Base-by-base conservation (phyloP, 2,888 invertebrate genomes). In the Aphodius granarius region DNA sequence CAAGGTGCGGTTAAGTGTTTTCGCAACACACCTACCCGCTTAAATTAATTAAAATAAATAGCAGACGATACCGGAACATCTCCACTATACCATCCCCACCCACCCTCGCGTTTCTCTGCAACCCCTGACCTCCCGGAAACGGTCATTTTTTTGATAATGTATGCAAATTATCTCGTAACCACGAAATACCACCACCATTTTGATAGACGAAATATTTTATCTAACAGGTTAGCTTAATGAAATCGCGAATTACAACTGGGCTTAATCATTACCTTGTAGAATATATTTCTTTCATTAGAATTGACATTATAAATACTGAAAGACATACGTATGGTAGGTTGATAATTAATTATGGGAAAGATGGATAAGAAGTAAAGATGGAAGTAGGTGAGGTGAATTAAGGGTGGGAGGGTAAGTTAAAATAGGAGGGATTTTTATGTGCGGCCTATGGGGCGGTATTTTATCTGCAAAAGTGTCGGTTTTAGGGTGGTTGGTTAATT, bases 1-100 rank as follows among this genome's bases (percentile, higher is more conserved):
- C 23, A 73, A 66, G 73, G 73, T 73, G 73, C 66, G 73, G 73
- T 73, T 73, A 73, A 65, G 73, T 68, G 68, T 68, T 68, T 68
- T 22, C 68, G 68, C 22, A 20, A 21, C 22, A 68, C 68, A 68
- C 68, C 68, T 68, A 68, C 20, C 13, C 68, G 68, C 21, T 68
- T 68, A 68, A 68, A 68, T 68, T 68, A 68, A 68, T 68, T 68
- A 68, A 68, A 68, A 68, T 68, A 68, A 68, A 68, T 68, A 68
- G 22, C 21, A 5, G 19, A 9, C 22, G 68, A 68, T 22, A 68
- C 20, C 21, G 20, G 43, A 43, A 43, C 43, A 43, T 43, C 43
- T 43, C 43, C 43, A 43, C 43, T 43, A 43, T 13, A 43, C 43
- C 43, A 43, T 43, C 43, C 13, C 43, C 43, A 13, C 43, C 43